Conservation (phyloP, 2,888 invertebrate genomes). For the Tipula unca region DNA sequence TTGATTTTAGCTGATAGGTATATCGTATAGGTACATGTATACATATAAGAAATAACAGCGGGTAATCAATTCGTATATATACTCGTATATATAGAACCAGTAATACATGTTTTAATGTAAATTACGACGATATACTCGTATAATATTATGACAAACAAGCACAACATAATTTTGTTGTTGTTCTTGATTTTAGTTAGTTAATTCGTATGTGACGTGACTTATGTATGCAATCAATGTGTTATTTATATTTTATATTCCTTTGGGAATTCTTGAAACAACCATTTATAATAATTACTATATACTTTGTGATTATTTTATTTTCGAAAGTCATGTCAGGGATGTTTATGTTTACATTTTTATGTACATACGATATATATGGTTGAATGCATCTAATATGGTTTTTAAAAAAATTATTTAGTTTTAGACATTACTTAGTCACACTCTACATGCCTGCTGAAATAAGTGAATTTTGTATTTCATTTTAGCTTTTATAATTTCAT, state of each 20-base stretch:
- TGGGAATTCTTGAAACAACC: not conserved
- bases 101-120: not conserved
- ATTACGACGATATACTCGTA: not conserved
- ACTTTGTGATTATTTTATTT: no score
- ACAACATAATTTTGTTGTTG: not conserved
- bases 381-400: no score
- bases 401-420: no score
- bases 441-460: no score
- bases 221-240: not conserved
- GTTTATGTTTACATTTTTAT: not conserved
- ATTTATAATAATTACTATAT: not conserved
- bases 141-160: not conserved
- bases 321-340: not conserved
- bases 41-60: not conserved
- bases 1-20: not conserved
- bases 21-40: no score
- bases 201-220: not conserved
- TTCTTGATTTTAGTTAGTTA: not conserved
- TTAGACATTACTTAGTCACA: no score
- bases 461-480: no score
- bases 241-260: not conserved
- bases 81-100: not conserved
- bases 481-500: no score
- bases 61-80: not conserved
- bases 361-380: no score